Percentiles rank a stretch among this genome's conserved stretches.
Evolutionary conservation across 2,888 invertebrate genomes (phyloP).

Genomic region (Pyralis farinalis): DNA sequence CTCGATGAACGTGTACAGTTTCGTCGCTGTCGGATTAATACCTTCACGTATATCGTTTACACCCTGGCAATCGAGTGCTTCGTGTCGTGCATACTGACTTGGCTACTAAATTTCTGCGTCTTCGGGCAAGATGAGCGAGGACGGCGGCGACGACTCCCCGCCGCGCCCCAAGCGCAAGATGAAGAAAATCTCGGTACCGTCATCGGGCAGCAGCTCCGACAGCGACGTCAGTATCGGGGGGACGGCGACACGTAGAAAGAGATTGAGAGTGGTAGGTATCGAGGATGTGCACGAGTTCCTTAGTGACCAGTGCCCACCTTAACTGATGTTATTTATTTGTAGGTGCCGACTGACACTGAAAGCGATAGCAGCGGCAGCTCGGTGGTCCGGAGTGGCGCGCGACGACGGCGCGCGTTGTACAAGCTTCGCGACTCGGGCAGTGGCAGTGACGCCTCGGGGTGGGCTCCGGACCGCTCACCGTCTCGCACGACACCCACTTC

Average conservation of each 20-base stretch:
- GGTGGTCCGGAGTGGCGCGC: conserved; percentile 38
- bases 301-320: too few species aligned
- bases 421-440: conserved; percentile 54
- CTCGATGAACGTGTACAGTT: conserved; percentile 47
- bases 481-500: conserved; percentile 31
- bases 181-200: conserved; percentile 53
- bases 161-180: conserved; percentile 57
- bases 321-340: too few species aligned
- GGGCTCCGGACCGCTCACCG: conserved; percentile 21
- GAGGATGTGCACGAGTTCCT: too few species aligned
- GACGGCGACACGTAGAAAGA: conserved; percentile 60
- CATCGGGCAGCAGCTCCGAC: conserved; percentile 63
- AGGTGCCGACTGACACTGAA: conserved; percentile 79
- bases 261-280: conserved; percentile 21
- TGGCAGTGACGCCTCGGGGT: conserved; percentile 51
- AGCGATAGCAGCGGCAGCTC: conserved; percentile 67
- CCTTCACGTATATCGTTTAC: conserved; percentile 65
- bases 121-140: conserved; percentile 59
- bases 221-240: conserved; percentile 66
- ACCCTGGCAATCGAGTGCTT: conserved; percentile 58
- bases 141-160: conserved; percentile 55
- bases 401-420: conserved; percentile 54
- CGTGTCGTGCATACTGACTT: conserved; percentile 57
- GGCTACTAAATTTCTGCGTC: conserved; percentile 42
- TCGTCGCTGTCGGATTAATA: conserved; percentile 36